Evolutionary conservation across 92 coral and sea anemone species (phyloP).

Genomic region (Palythoa heliodiscus): DNA sequence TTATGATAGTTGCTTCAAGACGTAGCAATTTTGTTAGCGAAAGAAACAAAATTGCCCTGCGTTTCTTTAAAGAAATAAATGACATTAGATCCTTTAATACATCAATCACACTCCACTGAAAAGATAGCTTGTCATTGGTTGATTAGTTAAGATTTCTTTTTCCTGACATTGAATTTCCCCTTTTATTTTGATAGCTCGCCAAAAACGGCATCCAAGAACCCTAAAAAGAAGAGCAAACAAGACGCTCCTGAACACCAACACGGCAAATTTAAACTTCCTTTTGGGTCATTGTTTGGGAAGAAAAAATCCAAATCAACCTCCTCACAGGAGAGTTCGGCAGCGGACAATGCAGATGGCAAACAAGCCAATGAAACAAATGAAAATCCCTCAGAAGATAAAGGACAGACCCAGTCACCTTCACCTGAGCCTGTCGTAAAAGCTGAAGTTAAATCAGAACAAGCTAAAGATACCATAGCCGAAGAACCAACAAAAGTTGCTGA

Average conservation of each 20-base stretch:
- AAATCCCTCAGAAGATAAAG: slow-evolving; percentile 1
- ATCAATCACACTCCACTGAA: too few relatives aligned
- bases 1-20: too few relatives aligned
- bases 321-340: neutral
- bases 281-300: slow-evolving; percentile 57
- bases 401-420: neutral
- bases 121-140: too few relatives aligned
- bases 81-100: too few relatives aligned
- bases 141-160: neutral
- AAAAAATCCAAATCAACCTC: slow-evolving; percentile 18
- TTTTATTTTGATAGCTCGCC: neutral
- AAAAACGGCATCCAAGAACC: neutral
- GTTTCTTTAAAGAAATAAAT: too few relatives aligned
- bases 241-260: slow-evolving; percentile 22
- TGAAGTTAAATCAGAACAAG: slow-evolving; percentile 9
- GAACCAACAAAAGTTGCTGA: neutral
- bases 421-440: neutral
- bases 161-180: neutral
- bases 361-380: slow-evolving; percentile 3
- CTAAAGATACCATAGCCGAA: neutral
- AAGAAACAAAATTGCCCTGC: too few relatives aligned
- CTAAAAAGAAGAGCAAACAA: slow-evolving; percentile 40
- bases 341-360: slow-evolving; percentile 15
- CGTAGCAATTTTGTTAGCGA: too few relatives aligned
- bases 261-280: slow-evolving; percentile 46